These are phyloP conservation scores for Tinamus guttatus DNA, from an alignment of 2,113 vertebrate species.

Conservation along the genomic window DNA sequence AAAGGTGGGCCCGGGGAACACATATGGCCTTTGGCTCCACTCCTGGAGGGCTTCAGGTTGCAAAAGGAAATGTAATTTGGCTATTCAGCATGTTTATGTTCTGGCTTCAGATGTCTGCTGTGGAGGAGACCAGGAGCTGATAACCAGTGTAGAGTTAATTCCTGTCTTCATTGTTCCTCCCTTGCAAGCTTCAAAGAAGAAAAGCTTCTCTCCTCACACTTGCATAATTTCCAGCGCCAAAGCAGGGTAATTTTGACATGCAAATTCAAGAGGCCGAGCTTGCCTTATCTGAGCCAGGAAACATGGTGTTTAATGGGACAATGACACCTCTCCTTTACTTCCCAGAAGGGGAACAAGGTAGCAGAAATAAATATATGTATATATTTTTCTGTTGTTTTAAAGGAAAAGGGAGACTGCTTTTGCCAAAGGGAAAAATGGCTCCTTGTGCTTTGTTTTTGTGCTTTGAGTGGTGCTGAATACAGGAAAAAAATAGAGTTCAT, in stretches of 20 bases:
- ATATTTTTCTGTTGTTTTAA: conserved; percentile 2
- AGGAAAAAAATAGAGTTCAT: background rate
- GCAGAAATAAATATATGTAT: background rate
- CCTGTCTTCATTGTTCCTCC: conserved; percentile 59
- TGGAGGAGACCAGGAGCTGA: conserved; percentile 28
- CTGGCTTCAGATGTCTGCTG: conserved; percentile 45
- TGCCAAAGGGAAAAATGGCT: background rate
- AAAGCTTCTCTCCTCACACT: conserved; percentile 50
- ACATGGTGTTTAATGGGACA: conserved; percentile 35
- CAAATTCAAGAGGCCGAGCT: conserved; percentile 36
- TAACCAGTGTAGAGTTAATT: conserved; percentile 47
- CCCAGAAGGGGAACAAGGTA: background rate
- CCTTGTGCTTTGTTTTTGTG: background rate
- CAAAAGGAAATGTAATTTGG: conserved; percentile 4
- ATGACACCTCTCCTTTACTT: background rate
- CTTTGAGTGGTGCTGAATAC: background rate
- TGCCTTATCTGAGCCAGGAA: conserved; percentile 45
- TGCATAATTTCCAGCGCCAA: conserved; percentile 57
- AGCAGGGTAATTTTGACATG: conserved; percentile 78
- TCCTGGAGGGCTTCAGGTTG: conserved; percentile 22
- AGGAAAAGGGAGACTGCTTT: background rate
- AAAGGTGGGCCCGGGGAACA: conserved; percentile 41
- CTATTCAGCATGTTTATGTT: conserved; percentile 26
- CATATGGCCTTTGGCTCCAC: background rate
- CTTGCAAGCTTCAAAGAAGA: conserved; percentile 66